Evolutionary conservation across 2,797 vertebrate species (phyloP).

Genomic region (Podarcis lilfordi): DNA sequence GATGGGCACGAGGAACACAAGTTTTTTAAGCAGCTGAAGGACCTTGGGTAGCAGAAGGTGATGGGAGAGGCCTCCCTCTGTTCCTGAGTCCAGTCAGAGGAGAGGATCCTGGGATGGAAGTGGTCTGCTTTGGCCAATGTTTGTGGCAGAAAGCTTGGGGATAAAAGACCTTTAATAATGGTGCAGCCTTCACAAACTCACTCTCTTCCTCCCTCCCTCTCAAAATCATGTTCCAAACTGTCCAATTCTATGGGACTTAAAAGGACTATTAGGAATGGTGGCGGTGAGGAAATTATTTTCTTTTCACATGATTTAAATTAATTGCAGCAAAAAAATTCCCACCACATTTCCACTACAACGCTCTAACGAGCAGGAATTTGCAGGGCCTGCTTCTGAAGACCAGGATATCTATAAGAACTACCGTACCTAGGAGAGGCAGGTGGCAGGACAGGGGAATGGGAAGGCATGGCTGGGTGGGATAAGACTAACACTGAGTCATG

Average conservation of each 20-base stretch:
- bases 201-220: not conserved
- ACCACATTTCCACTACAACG: constrained; percentile 53
- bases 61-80: not conserved
- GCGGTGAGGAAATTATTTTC: not conserved
- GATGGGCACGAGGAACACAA: not conserved
- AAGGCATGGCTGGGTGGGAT: constrained; percentile 37
- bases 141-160: constrained; percentile 39
- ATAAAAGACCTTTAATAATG: constrained; percentile 38
- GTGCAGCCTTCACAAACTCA: not conserved
- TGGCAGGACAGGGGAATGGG: constrained; percentile 55
- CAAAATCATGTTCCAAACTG: not conserved
- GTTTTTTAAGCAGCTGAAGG: not conserved
- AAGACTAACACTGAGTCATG: constrained; percentile 76
- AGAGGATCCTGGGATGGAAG: not conserved
- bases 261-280: too few species aligned
- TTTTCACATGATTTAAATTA: not conserved
- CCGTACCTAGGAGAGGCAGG: constrained; percentile 64
- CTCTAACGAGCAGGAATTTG: constrained; percentile 50
- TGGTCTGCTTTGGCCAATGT: constrained; percentile 22
- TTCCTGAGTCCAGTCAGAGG: not conserved
- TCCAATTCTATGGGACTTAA: not conserved
- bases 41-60: not conserved
- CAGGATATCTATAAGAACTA: constrained; percentile 34
- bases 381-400: not conserved
- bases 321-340: constrained; percentile 14